Base-by-base conservation (phyloP, 2,797 vertebrate species). In the Macropus fuliginosus region DNA sequence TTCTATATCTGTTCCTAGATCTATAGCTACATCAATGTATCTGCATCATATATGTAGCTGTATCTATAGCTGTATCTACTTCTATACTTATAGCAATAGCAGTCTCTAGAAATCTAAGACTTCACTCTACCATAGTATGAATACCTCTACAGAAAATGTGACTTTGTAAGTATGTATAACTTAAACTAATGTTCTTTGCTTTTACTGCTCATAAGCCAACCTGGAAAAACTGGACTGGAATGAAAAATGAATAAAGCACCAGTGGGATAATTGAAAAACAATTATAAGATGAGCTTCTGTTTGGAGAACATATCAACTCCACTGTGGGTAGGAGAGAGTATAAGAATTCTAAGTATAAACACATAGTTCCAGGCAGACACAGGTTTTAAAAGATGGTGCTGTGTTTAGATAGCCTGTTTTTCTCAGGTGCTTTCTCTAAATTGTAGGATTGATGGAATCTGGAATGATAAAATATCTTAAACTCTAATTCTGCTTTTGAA, bases 331-430 rank as follows among this genome's bases (percentile, higher is more conserved):
- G 4, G 94, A 97, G 54, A 94, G 10, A 93, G 16, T n/a, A 57
- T 56, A 93, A 95, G 95, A 93, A 95, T 97, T 96, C 55, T 95
- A 46, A 94, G 54, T 24, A 96, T 93, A 8, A 21, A 24, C 5
- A 40, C 18, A 74, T 46, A 46, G 40, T 27, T 46, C 21, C 18
- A 81, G 18, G 2, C 0, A 81, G 29, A 24, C 2, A 81, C 6
- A 9, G 18, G 1, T 81, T 24, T 40, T 9, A 81, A 81, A 81
- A 9, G n/a, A 6, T 40, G 40, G 21, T 27, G 0, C 28, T 46
- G n/a, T 81, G n/a, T 9, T 46, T 24, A 46, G 9, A 8, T 24
- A 81, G 74, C 21, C n/a, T 46, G 6, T 81, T 81, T 81, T 81
- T 46, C 74, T 46, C 3, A 81, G 16, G 8, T 24, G 40, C 18